Base-by-base conservation (phyloP, 2,888 invertebrate species). In the Cremastinae sp. region DNA sequence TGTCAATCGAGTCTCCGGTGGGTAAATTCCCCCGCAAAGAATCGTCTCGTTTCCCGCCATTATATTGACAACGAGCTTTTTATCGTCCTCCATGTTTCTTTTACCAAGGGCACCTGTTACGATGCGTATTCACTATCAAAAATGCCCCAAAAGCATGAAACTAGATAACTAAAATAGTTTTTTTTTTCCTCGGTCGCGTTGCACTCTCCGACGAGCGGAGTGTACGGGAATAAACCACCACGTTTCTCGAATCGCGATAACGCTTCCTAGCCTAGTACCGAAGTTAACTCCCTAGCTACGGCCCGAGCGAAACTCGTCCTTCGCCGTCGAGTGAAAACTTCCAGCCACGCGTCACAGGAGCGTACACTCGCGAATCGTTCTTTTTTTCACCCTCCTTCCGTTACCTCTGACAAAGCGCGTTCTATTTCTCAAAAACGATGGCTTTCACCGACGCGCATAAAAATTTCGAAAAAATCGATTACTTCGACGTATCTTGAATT, bases 141-240 rank as follows among this genome's bases (percentile, higher is more conserved):
- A 85, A 84, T 84, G 20, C 73, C 81, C 82, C 86, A 82, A 85
- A 86, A 84, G 81, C 79, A 82, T 79, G 84, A 84, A 82, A 84
- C 85, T 80, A 88, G 87, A 87, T 88, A 82, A 88, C 88, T 82
- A 28, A 88, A 88, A 87, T 86, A 87, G 83, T 84, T 82, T 84
- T 85, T 86, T 85, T 84, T 83, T 69, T 78, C 79, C 75, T 73
- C 73, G 41, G 70, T 71, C 62, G 20, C 56, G 61, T 54, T 49
- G 54, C 28, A 45, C 20, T 74, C 47, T 47, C 22, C 75, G 47
- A 45, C 4, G 47, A 75, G 47, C 75, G 73, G 77, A 71, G 80
- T 79, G 80, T 66, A 66, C 66, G 70, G 68, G 12, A 20, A 71
- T 54, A 54, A 53, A 65, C 64, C 49, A 41, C 38, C 62, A 56